Conservation (phyloP, 1,140 invertebrate species). For the Ladona fulva region DNA sequence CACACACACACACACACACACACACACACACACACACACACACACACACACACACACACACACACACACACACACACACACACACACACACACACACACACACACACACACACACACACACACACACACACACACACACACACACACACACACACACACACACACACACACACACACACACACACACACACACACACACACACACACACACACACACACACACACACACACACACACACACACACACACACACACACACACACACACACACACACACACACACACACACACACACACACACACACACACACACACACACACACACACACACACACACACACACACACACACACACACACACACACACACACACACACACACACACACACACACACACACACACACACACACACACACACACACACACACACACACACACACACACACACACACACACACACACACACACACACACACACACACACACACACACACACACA, state of each 20-base stretch:
- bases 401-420: conserved; percentile 16
- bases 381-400: conserved; percentile 16
- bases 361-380: conserved; percentile 18
- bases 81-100: conserved; percentile 25
- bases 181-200: conserved; percentile 26
- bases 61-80: conserved; percentile 24
- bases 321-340: conserved; percentile 24
- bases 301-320: conserved; percentile 26
- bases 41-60: conserved; percentile 26
- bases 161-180: conserved; percentile 25
- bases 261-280: conserved; percentile 25
- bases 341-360: conserved; percentile 22
- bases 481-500: conserved; percentile 16
- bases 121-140: conserved; percentile 26
- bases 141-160: conserved; percentile 24
- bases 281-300: conserved; percentile 24
- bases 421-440: conserved; percentile 16
- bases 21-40: conserved; percentile 24
- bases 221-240: conserved; percentile 25
- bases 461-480: conserved; percentile 16
- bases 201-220: conserved; percentile 25
- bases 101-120: conserved; percentile 26
- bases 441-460: conserved; percentile 16
- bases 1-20: conserved; percentile 11
- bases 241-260: conserved; percentile 26